Conservation (phyloP, 2,113 vertebrate genomes). For the Carassius carassius region DNA sequence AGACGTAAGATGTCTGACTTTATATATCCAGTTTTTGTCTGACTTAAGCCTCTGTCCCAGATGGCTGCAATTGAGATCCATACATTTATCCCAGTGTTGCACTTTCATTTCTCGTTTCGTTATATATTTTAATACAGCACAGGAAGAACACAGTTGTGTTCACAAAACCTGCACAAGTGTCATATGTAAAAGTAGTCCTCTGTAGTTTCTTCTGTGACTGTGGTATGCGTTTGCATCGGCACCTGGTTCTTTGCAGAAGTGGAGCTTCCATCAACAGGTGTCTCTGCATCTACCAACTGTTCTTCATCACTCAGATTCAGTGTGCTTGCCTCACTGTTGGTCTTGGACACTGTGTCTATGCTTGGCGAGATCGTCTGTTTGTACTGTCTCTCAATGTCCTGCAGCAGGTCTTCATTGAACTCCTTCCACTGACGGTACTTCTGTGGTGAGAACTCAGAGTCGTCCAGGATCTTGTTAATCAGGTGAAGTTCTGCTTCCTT, state of each 20-base stretch:
- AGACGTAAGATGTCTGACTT: no score
- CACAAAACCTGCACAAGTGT: background rate
- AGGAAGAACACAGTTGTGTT: background rate
- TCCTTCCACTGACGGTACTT: conserved; percentile 86
- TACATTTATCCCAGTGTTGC: background rate
- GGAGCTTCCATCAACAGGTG: conserved; percentile 34
- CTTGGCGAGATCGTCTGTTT: conserved; percentile 23
- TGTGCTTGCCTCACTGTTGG: conserved; percentile 48
- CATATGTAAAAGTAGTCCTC: conserved; percentile 78
- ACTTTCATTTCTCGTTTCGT: background rate
- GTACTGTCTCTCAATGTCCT: conserved; percentile 70
- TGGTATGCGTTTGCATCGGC: conserved; percentile 59
- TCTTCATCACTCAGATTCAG: conserved; percentile 75
- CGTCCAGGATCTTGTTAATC: conserved; percentile 83
- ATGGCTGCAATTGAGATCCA: background rate
- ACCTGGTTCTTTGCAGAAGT: conserved; percentile 44
- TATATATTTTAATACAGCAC: background rate
- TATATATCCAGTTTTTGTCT: no score
- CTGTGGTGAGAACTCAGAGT: conserved; percentile 72
- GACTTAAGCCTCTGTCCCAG: background rate
- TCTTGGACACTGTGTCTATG: conserved; percentile 45
- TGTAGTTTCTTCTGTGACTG: conserved; percentile 57
- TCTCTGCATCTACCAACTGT: conserved; percentile 74
- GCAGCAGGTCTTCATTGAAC: conserved; percentile 84
- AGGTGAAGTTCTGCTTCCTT: conserved; percentile 86